Base-by-base conservation (phyloP, 2,113 vertebrate genomes). In the Ictalurus punctatus region DNA sequence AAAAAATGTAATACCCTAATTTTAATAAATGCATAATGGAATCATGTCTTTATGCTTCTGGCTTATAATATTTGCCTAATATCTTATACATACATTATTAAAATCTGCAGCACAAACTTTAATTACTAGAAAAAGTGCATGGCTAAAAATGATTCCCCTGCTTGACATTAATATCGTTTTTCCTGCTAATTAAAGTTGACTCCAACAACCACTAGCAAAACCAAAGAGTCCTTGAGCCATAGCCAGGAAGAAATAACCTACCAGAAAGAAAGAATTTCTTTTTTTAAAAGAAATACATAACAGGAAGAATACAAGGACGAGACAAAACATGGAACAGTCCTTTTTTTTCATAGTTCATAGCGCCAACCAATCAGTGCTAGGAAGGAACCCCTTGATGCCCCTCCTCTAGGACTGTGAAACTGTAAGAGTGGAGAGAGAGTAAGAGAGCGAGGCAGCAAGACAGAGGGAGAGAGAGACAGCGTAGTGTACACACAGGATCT, bases 361-460 rank as follows among this genome's bases (percentile, higher is more conserved):
- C 71, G 44, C 78, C 88, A 87, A 73, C 93, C 93, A 95, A 92
- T 94, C 89, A 91, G 91, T 84, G 81, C 79, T 76, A 0, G 88
- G 85, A 84, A 91, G 78, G 90, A 74, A 83, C 90, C 86, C 90
- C 91, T 21, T 84, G 40, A 71, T 23, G 84, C 90, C 86, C 88
- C 87, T 89, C 87, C 87, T 76, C 87, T 61, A 34, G 67, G 80
- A 85, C 87, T 89, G 90, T 71, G 86, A 56, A 92, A 91, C 92
- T 74, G 93, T 85, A 88, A 59, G 90, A 88, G 89, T 85, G 90
- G 89, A 87, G 89, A 87, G 44, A 78, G 86, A 67, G 69, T 83
- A 83, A 88, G 83, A 61, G 86, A 87, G 89, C 87, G 59, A 90
- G 82, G 87, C 40, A 91, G 61, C 81, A 86, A 82, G 84, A 25